These are phyloP conservation scores for Chloropsis cyanopogon DNA, from an alignment of 2,113 vertebrate species.

Conservation along the genomic window DNA sequence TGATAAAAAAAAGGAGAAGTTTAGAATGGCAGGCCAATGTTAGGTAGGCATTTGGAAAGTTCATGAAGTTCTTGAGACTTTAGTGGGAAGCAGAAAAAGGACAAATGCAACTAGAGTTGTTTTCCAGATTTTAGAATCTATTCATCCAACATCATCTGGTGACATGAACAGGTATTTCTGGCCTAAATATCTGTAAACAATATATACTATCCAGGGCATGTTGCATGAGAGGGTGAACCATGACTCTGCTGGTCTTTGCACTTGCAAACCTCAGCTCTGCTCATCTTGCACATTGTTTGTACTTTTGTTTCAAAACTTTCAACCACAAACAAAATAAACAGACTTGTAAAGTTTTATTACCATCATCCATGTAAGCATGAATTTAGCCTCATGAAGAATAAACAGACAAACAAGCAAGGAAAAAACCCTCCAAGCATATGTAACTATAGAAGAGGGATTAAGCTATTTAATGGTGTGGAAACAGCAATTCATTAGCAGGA, in stretches of 20 bases:
- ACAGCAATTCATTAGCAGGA: neutral
- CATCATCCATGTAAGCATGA: neutral
- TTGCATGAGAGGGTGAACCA: neutral
- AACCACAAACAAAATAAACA: neutral
- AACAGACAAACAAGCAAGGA: neutral
- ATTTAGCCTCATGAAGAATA: neutral
- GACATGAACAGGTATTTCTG: neutral
- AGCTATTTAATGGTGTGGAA: neutral
- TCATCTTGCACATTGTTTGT: neutral
- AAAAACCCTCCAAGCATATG: neutral
- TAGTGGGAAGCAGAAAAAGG: neutral
- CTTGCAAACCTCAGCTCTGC: neutral
- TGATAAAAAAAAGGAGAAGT: neutral
- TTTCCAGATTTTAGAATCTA: neutral
- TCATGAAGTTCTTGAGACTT: neutral
- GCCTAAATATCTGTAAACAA: neutral
- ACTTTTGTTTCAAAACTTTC: neutral
- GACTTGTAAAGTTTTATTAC: neutral
- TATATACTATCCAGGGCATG: neutral
- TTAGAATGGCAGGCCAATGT: neutral
- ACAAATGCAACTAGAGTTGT: neutral
- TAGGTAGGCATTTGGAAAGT: neutral
- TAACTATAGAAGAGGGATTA: neutral
- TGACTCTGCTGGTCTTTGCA: neutral
- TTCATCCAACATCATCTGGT: neutral